Evolutionary conservation across 2,888 invertebrate genomes (phyloP).

Genomic region (Apotomis turbidana): DNA sequence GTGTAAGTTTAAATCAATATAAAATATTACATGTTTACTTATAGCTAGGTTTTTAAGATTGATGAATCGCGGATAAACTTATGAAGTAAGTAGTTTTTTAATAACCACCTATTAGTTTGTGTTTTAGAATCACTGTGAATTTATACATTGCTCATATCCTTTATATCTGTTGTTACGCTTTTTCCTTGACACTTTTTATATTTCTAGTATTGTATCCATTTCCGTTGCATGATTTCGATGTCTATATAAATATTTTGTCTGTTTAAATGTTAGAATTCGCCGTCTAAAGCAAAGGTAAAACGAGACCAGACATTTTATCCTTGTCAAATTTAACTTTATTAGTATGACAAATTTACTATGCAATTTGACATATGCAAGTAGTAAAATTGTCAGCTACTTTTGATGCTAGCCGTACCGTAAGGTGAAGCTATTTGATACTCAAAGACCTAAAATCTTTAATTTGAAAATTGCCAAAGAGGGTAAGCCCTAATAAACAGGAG

Average conservation of each 20-base stretch:
- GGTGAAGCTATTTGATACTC: too few species aligned
- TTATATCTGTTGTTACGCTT: constrained; percentile 24
- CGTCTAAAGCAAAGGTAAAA: background rate
- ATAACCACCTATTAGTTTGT: constrained; percentile 9
- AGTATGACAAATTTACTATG: too few species aligned
- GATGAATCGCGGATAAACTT: constrained; percentile 43
- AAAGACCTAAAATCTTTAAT: too few species aligned
- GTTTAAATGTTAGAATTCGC: constrained; percentile 15
- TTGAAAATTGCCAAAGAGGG: too few species aligned
- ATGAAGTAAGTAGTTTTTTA: constrained; percentile 47
- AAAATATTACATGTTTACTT: constrained; percentile 3
- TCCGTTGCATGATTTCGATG: constrained; percentile 36
- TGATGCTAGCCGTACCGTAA: too few species aligned
- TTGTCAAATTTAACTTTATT: too few species aligned
- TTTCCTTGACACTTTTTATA: constrained; percentile 21
- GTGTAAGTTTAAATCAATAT: too few species aligned
- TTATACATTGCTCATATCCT: constrained; percentile 4
- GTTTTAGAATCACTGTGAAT: constrained; percentile 20
- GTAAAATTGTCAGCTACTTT: too few species aligned
- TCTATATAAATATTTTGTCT: constrained; percentile 1
- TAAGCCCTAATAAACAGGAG: too few species aligned
- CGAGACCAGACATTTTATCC: too few species aligned
- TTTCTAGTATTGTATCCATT: constrained; percentile 11
- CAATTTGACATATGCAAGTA: too few species aligned
- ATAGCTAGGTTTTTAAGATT: constrained; percentile 2